Evolutionary conservation across 2,888 invertebrate genomes (phyloP).

Genomic region (Trachelus iudaicus): DNA sequence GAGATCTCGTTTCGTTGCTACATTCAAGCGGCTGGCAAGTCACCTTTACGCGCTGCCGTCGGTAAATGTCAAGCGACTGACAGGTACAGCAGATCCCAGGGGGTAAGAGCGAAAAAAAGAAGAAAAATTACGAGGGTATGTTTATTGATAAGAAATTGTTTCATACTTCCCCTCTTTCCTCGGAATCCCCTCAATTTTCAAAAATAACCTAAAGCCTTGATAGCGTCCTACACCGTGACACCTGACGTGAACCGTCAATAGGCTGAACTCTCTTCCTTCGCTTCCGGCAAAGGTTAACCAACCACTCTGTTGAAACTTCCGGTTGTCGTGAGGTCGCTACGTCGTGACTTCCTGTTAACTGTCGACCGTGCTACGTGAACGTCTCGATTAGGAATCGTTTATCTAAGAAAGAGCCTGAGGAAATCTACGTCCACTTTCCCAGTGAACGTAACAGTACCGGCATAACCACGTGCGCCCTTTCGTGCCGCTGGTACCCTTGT

Average conservation of each 20-base stretch:
- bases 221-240: background rate
- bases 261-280: background rate
- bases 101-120: background rate
- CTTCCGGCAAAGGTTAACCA: background rate
- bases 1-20: background rate
- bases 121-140: background rate
- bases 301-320: constrained; percentile 26
- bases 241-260: background rate
- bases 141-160: background rate
- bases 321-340: constrained; percentile 33
- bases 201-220: background rate
- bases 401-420: background rate
- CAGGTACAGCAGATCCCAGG: background rate
- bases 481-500: no score
- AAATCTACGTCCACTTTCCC: background rate
- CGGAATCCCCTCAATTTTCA: background rate
- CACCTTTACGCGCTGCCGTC: background rate
- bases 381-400: background rate
- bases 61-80: background rate
- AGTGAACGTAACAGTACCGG: background rate
- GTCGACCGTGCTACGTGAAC: background rate
- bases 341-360: constrained; percentile 32
- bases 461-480: background rate
- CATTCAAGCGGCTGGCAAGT: background rate
- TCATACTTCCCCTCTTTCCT: background rate